phyloP scores from a whole-genome alignment of 2,888 invertebrate species.

The Norana najaformis region DNA sequence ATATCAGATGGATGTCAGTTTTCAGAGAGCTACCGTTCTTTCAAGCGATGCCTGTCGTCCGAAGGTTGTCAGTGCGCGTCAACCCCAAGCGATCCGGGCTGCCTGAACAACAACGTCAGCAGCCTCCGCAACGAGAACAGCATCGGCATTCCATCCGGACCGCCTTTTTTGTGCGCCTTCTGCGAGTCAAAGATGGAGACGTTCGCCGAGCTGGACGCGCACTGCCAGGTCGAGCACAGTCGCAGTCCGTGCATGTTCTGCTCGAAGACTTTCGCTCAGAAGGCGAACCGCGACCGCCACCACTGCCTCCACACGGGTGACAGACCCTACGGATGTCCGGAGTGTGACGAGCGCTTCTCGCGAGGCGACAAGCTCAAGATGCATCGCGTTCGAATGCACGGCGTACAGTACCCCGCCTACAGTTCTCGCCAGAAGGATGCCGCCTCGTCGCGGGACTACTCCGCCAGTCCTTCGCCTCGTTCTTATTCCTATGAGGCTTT shows the following conservation, averaged over 20 bases:
- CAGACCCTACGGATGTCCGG: slow-evolving; percentile 49
- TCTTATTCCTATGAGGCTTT: neutral
- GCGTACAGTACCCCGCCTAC: slow-evolving; percentile 34
- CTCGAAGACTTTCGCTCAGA: slow-evolving; percentile 58
- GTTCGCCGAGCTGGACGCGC: slow-evolving; percentile 54
- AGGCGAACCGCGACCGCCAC: slow-evolving; percentile 60
- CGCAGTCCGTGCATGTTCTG: slow-evolving; percentile 58
- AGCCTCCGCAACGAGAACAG: neutral
- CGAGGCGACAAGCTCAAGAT: slow-evolving; percentile 48
- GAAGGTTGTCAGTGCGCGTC: neutral
- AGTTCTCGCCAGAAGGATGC: neutral
- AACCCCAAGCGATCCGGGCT: neutral
- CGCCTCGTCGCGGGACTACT: neutral
- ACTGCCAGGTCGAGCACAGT: slow-evolving; percentile 54
- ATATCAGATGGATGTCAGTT: neutral
- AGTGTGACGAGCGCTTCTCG: slow-evolving; percentile 46
- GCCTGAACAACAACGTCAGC: slow-evolving; percentile 8
- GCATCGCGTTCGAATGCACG: slow-evolving; percentile 43
- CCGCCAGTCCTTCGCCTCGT: neutral
- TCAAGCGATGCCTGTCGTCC: neutral
- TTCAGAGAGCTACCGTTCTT: neutral
- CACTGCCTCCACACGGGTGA: slow-evolving; percentile 60
- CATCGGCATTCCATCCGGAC: neutral
- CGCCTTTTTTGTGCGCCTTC: slow-evolving; percentile 39
- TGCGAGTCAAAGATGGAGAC: slow-evolving; percentile 26